Evolutionary conservation across 2,113 vertebrate species (phyloP), one percentile per base, ranked within the genome.

Genomic region (Tachysurus fulvidraco): DNA sequence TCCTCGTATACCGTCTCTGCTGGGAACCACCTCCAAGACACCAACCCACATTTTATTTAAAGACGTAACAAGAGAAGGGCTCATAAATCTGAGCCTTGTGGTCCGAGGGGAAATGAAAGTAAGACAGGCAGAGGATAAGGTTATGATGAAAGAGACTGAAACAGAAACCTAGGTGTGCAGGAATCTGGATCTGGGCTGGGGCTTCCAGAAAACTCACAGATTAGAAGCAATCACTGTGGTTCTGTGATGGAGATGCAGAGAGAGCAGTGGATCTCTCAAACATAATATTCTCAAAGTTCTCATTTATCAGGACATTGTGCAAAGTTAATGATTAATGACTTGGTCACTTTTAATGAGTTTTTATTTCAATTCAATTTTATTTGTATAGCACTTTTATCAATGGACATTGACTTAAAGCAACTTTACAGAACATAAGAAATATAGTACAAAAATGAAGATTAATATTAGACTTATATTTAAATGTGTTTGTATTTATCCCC

Each of bases 61-160:
- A 79, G 76, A 81, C 71, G 67, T 90, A 86, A 90, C 85, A 86
- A 81, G 65, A 76, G 84, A 86, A 83, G 83, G 71, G 59, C 71
- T 84, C 87, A 88, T 88, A 86, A 88, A 78, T 83, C 81, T 83
- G 57, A 89, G 84, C 84, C 89, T 88, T 41, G 46, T 88, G 81
- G 81, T 78, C 81, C 84, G 60, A 55, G 5, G 84, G 83, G 87
- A 89, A 88, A 91, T 88, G 83, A 88, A 84, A 78, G 74, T 78
- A 85, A 88, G 82, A 88, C 76, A 69, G 62, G 83, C 77, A 82
- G 67, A 88, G 77, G 74, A 89, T 85, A 60, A 65, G 89, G 88
- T 92, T 88, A 85, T 93, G 93, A 93, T 93, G 93, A 93, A 95
- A 94, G 93, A 81, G 10, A 65, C 60, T 92, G 92, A 93, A 93